Evolutionary conservation across 2,113 vertebrate genomes (phyloP).

Genomic region (Mormyrus lacerda): DNA sequence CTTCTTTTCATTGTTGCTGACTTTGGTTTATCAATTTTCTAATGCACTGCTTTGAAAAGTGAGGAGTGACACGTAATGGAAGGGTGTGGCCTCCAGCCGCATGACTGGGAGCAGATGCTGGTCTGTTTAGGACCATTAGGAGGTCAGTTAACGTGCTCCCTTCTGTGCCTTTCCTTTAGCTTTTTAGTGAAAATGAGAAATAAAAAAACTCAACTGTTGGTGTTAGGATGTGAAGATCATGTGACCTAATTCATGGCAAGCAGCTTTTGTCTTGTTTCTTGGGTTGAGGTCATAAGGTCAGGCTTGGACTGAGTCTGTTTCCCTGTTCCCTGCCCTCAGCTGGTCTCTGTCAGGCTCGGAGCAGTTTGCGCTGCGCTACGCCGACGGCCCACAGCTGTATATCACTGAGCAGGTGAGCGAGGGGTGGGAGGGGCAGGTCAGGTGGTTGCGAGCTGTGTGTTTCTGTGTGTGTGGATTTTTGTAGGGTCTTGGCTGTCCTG

Average conservation of each 20-base stretch:
- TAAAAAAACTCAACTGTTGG: slow-evolving; percentile 18
- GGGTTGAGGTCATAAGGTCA: neutral
- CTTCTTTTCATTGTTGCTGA: neutral
- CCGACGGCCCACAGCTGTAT: slow-evolving; percentile 91
- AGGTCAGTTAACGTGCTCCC: neutral
- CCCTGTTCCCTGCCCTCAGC: slow-evolving; percentile 46
- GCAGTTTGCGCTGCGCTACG: slow-evolving; percentile 89
- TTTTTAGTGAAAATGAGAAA: neutral
- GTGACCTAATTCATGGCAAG: neutral
- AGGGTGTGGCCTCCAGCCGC: neutral
- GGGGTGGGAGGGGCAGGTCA: neutral
- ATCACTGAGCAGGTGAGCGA: slow-evolving; percentile 88
- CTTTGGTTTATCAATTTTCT: neutral
- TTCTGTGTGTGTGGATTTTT: neutral
- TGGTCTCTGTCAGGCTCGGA: slow-evolving; percentile 92
- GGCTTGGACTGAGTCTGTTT: neutral
- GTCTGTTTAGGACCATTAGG: too few relatives aligned
- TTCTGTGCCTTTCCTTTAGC: neutral
- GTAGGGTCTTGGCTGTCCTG: neutral
- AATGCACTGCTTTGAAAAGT: neutral
- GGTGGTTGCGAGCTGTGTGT: neutral
- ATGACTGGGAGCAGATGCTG: neutral
- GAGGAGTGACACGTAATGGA: neutral
- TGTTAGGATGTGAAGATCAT: slow-evolving; percentile 8
- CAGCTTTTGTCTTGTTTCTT: neutral